phyloP scores from a whole-genome alignment of 2,797 vertebrate genomes.

The Channallabes apus region DNA sequence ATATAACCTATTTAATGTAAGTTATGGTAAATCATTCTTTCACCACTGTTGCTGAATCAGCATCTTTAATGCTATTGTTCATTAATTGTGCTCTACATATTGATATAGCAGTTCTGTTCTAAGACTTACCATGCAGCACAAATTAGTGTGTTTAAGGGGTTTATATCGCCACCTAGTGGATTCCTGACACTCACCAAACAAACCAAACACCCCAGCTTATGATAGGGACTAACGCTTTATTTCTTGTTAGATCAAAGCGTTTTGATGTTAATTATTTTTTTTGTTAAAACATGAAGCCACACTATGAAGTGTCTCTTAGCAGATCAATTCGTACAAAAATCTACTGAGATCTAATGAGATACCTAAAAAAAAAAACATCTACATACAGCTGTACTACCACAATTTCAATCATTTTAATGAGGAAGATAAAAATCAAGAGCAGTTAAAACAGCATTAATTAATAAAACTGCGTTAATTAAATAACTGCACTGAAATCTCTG shows the following conservation, averaged over 20 bases:
- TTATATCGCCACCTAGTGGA: constrained; percentile 61
- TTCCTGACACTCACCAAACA: not conserved
- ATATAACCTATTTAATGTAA: not conserved
- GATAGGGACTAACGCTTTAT: not conserved
- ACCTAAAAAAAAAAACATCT: not conserved
- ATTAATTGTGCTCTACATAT: not conserved
- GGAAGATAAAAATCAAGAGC: not conserved
- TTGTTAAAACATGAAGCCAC: not conserved
- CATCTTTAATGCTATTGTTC: not conserved
- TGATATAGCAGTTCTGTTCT: not conserved
- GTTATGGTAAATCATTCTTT: not conserved
- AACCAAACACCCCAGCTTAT: not conserved
- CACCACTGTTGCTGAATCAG: not conserved
- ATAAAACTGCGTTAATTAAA: no score
- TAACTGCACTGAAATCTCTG: not conserved
- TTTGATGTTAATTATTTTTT: not conserved
- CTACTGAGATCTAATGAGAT: not conserved
- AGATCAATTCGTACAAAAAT: not conserved
- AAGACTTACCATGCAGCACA: not conserved
- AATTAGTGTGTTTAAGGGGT: constrained; percentile 32
- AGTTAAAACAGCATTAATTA: not conserved
- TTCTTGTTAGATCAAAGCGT: not conserved
- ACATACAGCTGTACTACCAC: not conserved
- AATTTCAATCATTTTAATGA: not conserved
- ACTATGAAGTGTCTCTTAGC: not conserved